Evolutionary conservation across 2,888 invertebrate genomes (phyloP).

Genomic region (Disparrhopalites patrizii): DNA sequence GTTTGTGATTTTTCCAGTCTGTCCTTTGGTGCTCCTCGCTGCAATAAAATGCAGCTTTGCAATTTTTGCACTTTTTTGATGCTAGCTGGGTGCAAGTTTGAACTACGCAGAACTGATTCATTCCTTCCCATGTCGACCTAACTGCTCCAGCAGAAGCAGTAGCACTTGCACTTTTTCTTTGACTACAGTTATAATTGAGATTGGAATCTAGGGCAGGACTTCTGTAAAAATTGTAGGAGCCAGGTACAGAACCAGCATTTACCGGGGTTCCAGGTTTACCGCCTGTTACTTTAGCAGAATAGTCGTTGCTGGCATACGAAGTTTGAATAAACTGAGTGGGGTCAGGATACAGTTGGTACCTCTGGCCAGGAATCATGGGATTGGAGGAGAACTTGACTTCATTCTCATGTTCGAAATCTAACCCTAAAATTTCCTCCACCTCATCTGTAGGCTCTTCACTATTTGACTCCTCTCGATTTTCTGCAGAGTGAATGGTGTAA

Average conservation of each 20-base stretch:
- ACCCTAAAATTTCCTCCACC: constrained; percentile 10
- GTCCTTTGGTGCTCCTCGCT: constrained; percentile 40
- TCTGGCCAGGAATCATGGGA: neutral
- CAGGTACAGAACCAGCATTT: neutral
- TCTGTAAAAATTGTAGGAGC: neutral
- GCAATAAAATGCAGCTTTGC: constrained; percentile 42
- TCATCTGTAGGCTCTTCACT: constrained; percentile 7
- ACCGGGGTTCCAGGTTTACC: neutral
- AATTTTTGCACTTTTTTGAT: constrained; percentile 40
- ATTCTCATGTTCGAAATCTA: constrained; percentile 5
- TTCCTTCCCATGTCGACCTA: constrained; percentile 37
- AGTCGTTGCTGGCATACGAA: neutral
- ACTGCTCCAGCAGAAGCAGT: constrained; percentile 18
- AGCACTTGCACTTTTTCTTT: neutral
- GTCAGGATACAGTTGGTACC: neutral
- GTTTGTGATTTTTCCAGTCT: constrained; percentile 43
- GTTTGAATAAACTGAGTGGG: neutral
- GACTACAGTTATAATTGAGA: too few relatives aligned
- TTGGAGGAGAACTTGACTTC: neutral
- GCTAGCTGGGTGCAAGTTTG: constrained; percentile 37
- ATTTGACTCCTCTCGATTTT: neutral
- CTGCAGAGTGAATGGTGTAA: neutral
- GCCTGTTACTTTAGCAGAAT: too few relatives aligned
- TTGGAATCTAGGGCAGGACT: too few relatives aligned
- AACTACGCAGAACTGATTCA: constrained; percentile 36